A percentile compares a stretch with the other conserved stretches of the same genome.
Evolutionary conservation across 2,797 vertebrate species (phyloP).

Genomic region (Pterois miles): DNA sequence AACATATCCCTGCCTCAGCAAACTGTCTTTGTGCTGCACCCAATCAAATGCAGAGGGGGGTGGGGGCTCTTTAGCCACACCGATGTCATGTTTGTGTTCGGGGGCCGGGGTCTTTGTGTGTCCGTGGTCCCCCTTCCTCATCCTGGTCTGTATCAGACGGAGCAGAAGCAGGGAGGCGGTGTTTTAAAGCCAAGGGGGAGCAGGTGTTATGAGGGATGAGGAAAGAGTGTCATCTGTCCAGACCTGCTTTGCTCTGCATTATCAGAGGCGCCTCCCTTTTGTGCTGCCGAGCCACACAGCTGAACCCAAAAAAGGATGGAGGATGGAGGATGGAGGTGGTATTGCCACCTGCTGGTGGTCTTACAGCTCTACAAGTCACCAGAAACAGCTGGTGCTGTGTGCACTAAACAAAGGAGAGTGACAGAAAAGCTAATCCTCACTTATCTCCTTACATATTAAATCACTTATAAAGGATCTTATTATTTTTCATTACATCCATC

Average conservation of each 20-base stretch:
- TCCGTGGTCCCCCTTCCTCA: constrained; percentile 1
- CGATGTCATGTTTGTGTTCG: background rate
- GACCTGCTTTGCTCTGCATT: constrained; percentile 20
- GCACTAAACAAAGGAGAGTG: background rate
- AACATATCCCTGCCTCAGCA: constrained; percentile 33
- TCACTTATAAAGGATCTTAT: background rate
- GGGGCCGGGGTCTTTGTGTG: constrained; percentile 17
- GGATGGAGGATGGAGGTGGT: background rate
- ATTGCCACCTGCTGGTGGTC: constrained; percentile 63
- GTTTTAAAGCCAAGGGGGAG: constrained; percentile 17
- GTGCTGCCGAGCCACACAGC: constrained; percentile 41
- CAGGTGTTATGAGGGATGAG: constrained; percentile 18
- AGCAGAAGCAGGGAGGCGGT: background rate
- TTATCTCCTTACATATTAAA: background rate
- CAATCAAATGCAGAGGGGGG: constrained; percentile 21
- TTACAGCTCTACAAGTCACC: background rate
- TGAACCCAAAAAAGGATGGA: constrained; percentile 25
- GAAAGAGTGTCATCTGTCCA: constrained; percentile 19
- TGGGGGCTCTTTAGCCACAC: constrained; percentile 22
- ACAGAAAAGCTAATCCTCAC: background rate
- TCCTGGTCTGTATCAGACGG: background rate
- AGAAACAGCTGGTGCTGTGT: background rate
- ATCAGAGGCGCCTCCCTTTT: constrained; percentile 60
- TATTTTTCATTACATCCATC: background rate
- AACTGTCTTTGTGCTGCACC: constrained; percentile 62